These are phyloP conservation scores for Buteo buteo DNA, from an alignment of 2,113 vertebrate species.

Conservation along the genomic window DNA sequence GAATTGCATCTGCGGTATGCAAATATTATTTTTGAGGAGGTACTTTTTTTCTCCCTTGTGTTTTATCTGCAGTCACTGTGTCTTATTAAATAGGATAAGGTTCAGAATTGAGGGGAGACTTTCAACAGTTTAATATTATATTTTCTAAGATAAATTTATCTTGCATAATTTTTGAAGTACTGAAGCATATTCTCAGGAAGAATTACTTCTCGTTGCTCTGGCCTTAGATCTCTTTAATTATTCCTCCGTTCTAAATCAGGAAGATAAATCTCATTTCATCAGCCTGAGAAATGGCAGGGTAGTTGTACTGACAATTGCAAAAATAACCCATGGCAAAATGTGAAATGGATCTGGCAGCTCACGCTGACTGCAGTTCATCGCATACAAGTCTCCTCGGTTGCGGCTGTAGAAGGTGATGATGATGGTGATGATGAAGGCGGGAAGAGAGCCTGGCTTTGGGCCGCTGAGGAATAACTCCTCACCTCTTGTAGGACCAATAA, in stretches of 20 bases:
- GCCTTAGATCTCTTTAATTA: not conserved
- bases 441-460: not conserved
- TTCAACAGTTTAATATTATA: not conserved
- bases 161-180: not conserved
- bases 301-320: not conserved
- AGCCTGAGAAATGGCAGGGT: not conserved
- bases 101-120: not conserved
- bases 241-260: not conserved
- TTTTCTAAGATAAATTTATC: not conserved
- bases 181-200: not conserved
- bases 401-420: not conserved
- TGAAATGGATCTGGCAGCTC: not conserved
- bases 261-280: not conserved
- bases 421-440: not conserved
- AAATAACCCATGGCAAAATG: not conserved
- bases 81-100: not conserved
- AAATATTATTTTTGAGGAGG: not conserved
- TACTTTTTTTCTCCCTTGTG: not conserved
- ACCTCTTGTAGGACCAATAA: not conserved
- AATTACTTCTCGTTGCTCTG: not conserved
- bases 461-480: not conserved
- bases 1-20: not conserved
- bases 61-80: not conserved
- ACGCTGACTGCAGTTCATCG: accelerated
- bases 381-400: accelerated